A percentile compares a stretch with the other conserved stretches of the same genome.
These are phyloP conservation scores for Coendou prehensilis DNA, from an alignment of 2,797 vertebrate species.

Conservation along the genomic window DNA sequence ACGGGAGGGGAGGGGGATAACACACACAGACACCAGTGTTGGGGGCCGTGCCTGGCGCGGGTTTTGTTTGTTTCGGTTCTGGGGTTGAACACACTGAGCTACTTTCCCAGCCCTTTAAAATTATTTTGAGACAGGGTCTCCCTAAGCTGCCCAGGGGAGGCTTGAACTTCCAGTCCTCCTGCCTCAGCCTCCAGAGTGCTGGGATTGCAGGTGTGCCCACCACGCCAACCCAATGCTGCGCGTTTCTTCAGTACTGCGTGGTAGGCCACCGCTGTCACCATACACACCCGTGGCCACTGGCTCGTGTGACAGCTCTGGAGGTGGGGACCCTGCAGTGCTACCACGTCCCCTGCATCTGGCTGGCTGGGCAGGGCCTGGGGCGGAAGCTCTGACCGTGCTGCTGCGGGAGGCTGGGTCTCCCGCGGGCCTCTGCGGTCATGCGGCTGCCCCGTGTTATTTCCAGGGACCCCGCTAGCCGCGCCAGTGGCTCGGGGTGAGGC, in stretches of 20 bases:
- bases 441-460: too few relatives aligned
- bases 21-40: neutral
- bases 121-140: neutral
- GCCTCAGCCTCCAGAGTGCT: neutral
- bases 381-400: too few relatives aligned
- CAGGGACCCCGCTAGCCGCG: too few relatives aligned
- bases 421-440: too few relatives aligned
- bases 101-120: neutral
- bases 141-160: neutral
- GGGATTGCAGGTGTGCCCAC: neutral
- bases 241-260: neutral
- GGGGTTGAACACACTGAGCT: neutral
- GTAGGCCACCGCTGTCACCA: too few relatives aligned
- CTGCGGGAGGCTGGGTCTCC: neutral
- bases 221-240: too few relatives aligned
- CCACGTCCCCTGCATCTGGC: too few relatives aligned
- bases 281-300: too few relatives aligned
- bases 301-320: neutral
- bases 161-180: neutral
- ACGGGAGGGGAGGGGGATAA: too few relatives aligned
- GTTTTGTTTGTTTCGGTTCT: neutral
- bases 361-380: too few relatives aligned
- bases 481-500: too few relatives aligned
- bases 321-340: neutral
- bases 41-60: neutral